A percentile compares a stretch with the other conserved stretches of the same genome.
These are phyloP conservation scores for Mantis religiosa DNA, from an alignment of 2,888 invertebrate species.

Conservation along the genomic window DNA sequence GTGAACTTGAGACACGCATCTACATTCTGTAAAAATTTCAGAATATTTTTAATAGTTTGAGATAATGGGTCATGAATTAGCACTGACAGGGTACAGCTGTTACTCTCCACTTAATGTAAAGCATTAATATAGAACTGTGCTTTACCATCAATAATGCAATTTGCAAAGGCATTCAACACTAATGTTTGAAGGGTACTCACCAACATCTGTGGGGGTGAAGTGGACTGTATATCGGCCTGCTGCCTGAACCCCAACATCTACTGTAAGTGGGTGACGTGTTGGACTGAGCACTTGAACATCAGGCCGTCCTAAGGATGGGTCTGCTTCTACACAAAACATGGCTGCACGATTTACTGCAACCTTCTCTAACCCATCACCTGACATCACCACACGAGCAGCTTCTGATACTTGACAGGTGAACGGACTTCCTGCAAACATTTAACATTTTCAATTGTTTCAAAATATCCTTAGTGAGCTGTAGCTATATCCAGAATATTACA, in stretches of 20 bases:
- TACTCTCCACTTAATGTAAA: too few relatives aligned
- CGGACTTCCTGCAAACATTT: slow-evolving; percentile 61
- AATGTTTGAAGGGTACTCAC: slow-evolving; percentile 44
- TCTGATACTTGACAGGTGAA: slow-evolving; percentile 77
- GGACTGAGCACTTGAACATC: slow-evolving; percentile 77
- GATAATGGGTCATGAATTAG: too few relatives aligned
- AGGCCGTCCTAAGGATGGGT: slow-evolving; percentile 61
- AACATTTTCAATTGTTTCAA: neutral
- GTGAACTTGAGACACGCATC: too few relatives aligned
- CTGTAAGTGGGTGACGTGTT: slow-evolving; percentile 65
- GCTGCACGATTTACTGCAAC: slow-evolving; percentile 75
- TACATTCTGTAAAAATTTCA: too few relatives aligned
- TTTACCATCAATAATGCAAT: too few relatives aligned
- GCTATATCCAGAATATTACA: too few relatives aligned
- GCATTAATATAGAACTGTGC: too few relatives aligned
- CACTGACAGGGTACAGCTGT: too few relatives aligned
- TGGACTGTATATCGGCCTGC: slow-evolving; percentile 41
- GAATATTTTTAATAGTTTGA: too few relatives aligned
- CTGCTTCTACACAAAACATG: slow-evolving; percentile 82
- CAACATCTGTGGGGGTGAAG: slow-evolving; percentile 85
- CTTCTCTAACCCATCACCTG: slow-evolving; percentile 79
- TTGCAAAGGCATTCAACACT: neutral
- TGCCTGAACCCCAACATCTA: slow-evolving; percentile 46
- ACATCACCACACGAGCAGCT: slow-evolving; percentile 77
- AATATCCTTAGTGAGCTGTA: too few relatives aligned